Evolutionary conservation across 1,140 invertebrate genomes (phyloP), one percentile per base, ranked within the genome.

Genomic region (Sinella curviseta): DNA sequence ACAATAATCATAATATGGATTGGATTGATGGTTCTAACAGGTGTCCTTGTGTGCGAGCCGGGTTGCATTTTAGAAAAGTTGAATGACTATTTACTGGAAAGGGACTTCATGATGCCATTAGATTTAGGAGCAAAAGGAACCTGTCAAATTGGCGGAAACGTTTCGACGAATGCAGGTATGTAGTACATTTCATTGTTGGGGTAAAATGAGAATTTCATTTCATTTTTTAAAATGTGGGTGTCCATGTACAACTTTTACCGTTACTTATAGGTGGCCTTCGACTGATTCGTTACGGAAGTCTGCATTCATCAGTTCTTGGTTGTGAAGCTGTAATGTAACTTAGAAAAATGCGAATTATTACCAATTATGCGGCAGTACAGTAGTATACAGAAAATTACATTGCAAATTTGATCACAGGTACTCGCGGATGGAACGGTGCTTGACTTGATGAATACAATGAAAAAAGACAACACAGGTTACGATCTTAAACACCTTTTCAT

Each of bases 391-490:
- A 65, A 28, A 30, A 24, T 26, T 31, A 48, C 26, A 74, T 76
- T 55, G 14, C 48, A 16, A 16, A n/a, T 16, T 55, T 55, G 48
- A n/a, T 74, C 1, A 14, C 77, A 95, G 92, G 96, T 99, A 0
- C 90, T 95, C 87, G 94, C 97, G 1, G 92, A 95, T 88, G 97
- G 97, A 0, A 90, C 93, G 76, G 88, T 99, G 0, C 85, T 99
- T 16, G 92, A 99, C 85, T 93, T 93, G 81, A 88, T 99, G 84
- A 93, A 91, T 80, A 90, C 91, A 1, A 88, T 98, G 80, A 94
- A 96, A 85, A 99, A 99, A 87, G 97, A 99, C 85, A 99, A 99
- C 85, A 99, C 97, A 0, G 97, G 97, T 0, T 98, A 97, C 86
- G 95, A 99, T 86, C 87, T 98, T 78, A 98, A 98, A 85, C 97